Evolutionary conservation across 2,888 invertebrate species (phyloP), one percentile per base, ranked within the genome.

Genomic region (Spisula subtruncata): DNA sequence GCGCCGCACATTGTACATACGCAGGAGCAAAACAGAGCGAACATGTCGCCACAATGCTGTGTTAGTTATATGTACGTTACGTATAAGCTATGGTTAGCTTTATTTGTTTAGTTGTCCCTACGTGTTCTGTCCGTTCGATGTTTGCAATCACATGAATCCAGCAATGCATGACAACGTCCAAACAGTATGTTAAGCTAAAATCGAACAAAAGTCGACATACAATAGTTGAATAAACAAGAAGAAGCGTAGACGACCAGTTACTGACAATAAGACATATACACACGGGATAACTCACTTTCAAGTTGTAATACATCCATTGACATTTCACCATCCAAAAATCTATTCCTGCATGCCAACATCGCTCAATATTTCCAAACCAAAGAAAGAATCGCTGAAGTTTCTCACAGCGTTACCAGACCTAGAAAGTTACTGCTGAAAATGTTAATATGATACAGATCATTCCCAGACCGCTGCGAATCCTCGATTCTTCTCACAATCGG

Each of bases 401-500:
- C 80, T 80, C 85, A 85, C 80, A 20, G 1, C 56, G 66, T 14
- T 32, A 54, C 48, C 79, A 85, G 85, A 80, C 85, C 80, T 80
- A 51, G 80, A 80, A 75, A 35, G 35, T 75, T 80, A 54, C 51
- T 46, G 60, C 79, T 56, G 54, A 79, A 32, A 75, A 86, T 66
- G 56, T 60, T 86, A 81, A 81, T 81, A 81, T 71, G 81, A 86
- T 86, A 86, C 56, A 60, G 60, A 32, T 60, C 48, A 46, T 54
- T 60, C 85, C 86, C 54, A 56, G 60, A 81, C 81, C 81, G 60
- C 81, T 51, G 81, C 25, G 80, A 75, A 56, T 83, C 86, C 85
- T 75, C 25, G 85, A 83, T 82, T 56, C 75, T 86, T 89, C 84
- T 41, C 79, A 83, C 85, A 88, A 85, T 81, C 85, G 86, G 92